Conservation (phyloP, 2,113 vertebrate species). For the Takifugu bimaculatus region DNA sequence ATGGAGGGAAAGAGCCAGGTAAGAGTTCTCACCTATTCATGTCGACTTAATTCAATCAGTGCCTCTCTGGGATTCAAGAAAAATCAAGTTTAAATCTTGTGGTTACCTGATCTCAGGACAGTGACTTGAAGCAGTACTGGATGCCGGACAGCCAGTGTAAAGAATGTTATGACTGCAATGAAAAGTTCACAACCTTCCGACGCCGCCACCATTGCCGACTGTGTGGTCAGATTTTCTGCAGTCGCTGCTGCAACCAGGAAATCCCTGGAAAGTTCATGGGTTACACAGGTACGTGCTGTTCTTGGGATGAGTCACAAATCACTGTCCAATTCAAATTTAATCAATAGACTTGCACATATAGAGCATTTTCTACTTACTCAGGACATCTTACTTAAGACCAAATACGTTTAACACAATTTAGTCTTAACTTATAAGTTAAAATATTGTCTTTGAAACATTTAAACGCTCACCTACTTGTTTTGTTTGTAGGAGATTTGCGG, state of each 20-base stretch:
- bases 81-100: not conserved
- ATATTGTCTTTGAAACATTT: no score
- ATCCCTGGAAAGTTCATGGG: slow-evolving; percentile 99
- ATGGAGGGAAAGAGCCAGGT: slow-evolving; percentile 99
- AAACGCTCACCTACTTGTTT: not conserved
- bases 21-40: not conserved
- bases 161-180: slow-evolving; percentile 97
- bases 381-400: no score
- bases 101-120: slow-evolving; percentile 77
- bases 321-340: no score
- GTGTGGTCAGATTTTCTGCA: slow-evolving; percentile 98
- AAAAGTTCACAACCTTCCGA: slow-evolving; percentile 97
- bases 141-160: slow-evolving; percentile 99
- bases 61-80: not conserved
- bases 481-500: slow-evolving; percentile 87
- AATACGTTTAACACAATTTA: no score
- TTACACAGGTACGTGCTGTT: slow-evolving; percentile 82
- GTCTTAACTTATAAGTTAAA: no score
- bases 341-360: no score
- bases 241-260: slow-evolving; percentile 98
- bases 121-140: slow-evolving; percentile 98
- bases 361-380: no score
- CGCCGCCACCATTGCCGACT: slow-evolving; percentile 94
- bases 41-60: not conserved
- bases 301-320: not conserved